Percentiles rank a stretch among this genome's conserved stretches.
Evolutionary conservation across 2,888 invertebrate genomes (phyloP).

Genomic region (Pedicia rivosa): DNA sequence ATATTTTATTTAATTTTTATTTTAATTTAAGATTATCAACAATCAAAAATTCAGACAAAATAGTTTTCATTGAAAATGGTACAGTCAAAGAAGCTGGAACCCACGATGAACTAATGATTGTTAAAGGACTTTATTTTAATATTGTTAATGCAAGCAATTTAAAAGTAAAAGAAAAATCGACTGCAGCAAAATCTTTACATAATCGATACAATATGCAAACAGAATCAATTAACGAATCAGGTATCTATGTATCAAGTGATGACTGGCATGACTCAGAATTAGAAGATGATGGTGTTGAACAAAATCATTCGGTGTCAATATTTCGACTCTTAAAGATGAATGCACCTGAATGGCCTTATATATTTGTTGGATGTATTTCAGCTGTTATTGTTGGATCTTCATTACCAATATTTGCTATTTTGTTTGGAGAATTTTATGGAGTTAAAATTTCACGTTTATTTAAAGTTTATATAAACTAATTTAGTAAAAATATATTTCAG

Average conservation of each 20-base stretch:
- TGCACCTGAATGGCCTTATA: slow-evolving; percentile 48
- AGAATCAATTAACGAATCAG: no score
- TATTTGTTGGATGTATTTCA: slow-evolving; percentile 44
- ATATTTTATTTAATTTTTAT: no score
- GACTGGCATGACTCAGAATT: slow-evolving; percentile 23
- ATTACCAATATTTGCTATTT: slow-evolving; percentile 57
- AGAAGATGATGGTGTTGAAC: slow-evolving; percentile 14
- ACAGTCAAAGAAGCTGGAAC: slow-evolving; percentile 54
- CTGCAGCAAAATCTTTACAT: background rate
- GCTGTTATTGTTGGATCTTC: slow-evolving; percentile 52
- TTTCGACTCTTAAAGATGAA: slow-evolving; percentile 43
- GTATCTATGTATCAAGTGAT: background rate
- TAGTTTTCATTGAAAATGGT: slow-evolving; percentile 54
- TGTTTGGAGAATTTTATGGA: slow-evolving; percentile 63
- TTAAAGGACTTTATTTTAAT: slow-evolving; percentile 46
- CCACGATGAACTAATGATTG: slow-evolving; percentile 48
- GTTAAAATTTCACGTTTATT: slow-evolving; percentile 18
- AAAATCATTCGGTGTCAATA: no score
- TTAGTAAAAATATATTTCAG: slow-evolving; percentile 22
- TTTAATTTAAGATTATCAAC: slow-evolving; percentile 55
- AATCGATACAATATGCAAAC: slow-evolving; percentile 2
- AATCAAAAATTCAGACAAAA: slow-evolving; percentile 54
- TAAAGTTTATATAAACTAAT: background rate
- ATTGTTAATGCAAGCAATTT: slow-evolving; percentile 44
- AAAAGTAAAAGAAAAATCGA: background rate